Base-by-base conservation (phyloP, 2,888 invertebrate genomes). In the Tiliacea citrago region DNA sequence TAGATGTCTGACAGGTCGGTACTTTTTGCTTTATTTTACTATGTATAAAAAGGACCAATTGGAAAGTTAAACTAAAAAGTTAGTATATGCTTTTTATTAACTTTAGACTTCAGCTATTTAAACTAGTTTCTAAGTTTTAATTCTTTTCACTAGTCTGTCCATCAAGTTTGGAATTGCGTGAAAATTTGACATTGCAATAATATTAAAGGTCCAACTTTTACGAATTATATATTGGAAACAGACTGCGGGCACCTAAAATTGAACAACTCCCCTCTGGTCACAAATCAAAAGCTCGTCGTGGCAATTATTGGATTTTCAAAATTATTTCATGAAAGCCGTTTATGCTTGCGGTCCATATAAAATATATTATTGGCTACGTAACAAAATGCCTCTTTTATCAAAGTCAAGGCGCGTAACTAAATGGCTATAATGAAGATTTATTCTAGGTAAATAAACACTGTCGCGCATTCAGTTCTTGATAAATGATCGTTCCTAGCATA, bases 291-390 rank as follows among this genome's bases (percentile, higher is more conserved):
- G 82, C 88, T 86, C 90, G 82, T 86, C 82, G 86, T 81, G 87
- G 86, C 90, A 90, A 90, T 91, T 89, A 90, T 90, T 90, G 89
- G 86, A 89, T 90, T 89, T 86, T 77, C 81, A 85, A 89, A 90
- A 90, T 89, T 85, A 89, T 88, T 88, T 74, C 58, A 86, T 77
- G 62, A 73, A 75, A 85, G 51, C 72, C 74, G 53, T 69, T 83
- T 76, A 82, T 58, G 77, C 73, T 62, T 61, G 74, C 47, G 70
- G 71, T 77, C 65, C 74, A 75, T 72, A 77, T 79, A 82, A 73
- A 79, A 82, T 82, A 75, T 75, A 77, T 74, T 79, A 78, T 68
- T 77, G 60, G 67, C 69, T 55, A 53, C 77, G 68, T 69, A 70
- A 71, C 79, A 47, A 74, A 82, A 70, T 68, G n/a, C 60, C 73